Conservation (phyloP, 2,888 invertebrate genomes). For the Neoitamus cyanurus region DNA sequence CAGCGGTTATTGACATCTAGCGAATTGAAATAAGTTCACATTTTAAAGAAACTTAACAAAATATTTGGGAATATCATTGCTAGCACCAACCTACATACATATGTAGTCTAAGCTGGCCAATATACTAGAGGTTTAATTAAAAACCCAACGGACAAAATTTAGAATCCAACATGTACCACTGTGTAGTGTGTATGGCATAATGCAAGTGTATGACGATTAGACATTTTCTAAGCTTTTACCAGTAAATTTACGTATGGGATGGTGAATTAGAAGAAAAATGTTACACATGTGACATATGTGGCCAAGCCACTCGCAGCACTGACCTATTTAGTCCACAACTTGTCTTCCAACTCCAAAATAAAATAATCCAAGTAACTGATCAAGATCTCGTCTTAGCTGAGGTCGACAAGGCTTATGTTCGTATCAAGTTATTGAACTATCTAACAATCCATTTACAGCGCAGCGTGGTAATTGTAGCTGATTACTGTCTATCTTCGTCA, state of each 20-base stretch:
- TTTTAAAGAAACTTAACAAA: too few relatives aligned
- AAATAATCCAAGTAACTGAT: not conserved
- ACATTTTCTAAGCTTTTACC: too few relatives aligned
- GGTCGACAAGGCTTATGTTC: not conserved
- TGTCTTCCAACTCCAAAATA: not conserved
- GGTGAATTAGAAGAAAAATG: not conserved
- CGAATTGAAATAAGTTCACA: too few relatives aligned
- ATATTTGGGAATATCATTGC: too few relatives aligned
- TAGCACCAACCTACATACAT: too few relatives aligned
- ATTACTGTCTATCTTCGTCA: slow-evolving; percentile 11
- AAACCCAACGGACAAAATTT: too few relatives aligned
- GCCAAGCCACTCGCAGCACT: not conserved
- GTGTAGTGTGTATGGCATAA: too few relatives aligned
- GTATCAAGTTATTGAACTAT: slow-evolving; percentile 3
- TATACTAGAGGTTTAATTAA: too few relatives aligned
- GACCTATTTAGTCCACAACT: slow-evolving; percentile 5
- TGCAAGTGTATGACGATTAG: too few relatives aligned
- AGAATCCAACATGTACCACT: too few relatives aligned
- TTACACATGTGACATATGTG: not conserved
- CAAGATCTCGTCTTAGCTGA: not conserved
- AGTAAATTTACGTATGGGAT: not conserved
- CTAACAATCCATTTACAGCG: not conserved
- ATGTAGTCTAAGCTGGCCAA: too few relatives aligned
- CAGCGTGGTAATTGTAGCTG: not conserved
- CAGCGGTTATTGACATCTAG: too few relatives aligned